Base-by-base conservation (phyloP, 2,113 vertebrate species). In the Sinocyclocheilus maitianheensis region DNA sequence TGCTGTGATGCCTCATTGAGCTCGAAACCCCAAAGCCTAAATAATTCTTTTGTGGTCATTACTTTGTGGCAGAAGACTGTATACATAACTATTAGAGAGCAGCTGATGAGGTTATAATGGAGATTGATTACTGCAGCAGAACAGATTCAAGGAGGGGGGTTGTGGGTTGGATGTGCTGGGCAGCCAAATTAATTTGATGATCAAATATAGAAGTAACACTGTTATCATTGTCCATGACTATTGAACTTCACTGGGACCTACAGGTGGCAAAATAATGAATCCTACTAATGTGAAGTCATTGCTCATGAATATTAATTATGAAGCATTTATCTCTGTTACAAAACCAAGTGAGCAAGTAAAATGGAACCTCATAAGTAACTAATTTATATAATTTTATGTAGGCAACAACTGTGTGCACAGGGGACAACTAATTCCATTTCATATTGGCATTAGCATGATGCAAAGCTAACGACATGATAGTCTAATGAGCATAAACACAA, bases 1-100 rank as follows among this genome's bases (percentile, higher is more conserved):
- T 40, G 67, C 13, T 14, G 51, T 24, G 6, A 37, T 37, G 69
- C 82, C n/a, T 84, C 69, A 74, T 58, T 84, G 51, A 84, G 22
- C 20, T 60, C 53, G 8, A 74, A 72, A 37, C 53, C 51, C 22
- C 26, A 51, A 37, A 43, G 65, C 65, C 14, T 84, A 34, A 74
- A 60, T 43, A 60, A 51, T 43, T 65, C 4, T 76, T 84, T 26
- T 80, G 48, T 53, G 22, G 58, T 77, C 81, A 76, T 75, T 77
- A 80, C 20, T 76, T 60, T 34, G 62, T 53, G 81, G 71, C 88
- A 78, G n/a, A 10, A 63, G 87, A 79, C 11, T 22, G 51, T 60
- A 85, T 82, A 82, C 74, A 85, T 90, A 81, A 90, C 88, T 85
- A 84, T 92, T 90, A 90, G 78, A 84, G 26, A 85, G 60, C 4